Conservation (phyloP, 92 coral and sea anemone genomes). For the Heteractis magnifica region DNA sequence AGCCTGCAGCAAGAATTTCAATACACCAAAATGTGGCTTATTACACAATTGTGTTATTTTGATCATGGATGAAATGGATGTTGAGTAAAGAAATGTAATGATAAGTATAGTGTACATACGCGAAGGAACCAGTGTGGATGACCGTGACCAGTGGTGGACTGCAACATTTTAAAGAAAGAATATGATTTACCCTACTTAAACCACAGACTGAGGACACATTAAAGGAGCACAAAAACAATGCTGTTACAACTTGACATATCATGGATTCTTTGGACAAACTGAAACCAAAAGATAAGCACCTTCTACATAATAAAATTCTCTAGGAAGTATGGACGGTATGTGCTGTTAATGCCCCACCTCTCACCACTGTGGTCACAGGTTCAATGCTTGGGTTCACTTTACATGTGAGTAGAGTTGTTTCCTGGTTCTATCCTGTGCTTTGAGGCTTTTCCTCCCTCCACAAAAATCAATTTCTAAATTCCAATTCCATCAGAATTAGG, state of each 20-base stretch:
- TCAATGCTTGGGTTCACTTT: no score
- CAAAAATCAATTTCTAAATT: no score
- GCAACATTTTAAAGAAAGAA: conserved; percentile 27
- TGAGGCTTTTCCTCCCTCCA: no score
- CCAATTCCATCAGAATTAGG: no score
- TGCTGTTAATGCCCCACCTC: no score
- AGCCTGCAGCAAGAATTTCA: no score
- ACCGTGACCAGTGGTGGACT: conserved; percentile 27
- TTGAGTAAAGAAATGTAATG: not conserved
- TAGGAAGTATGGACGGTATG: not conserved
- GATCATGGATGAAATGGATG: no score
- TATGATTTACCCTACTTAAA: not conserved
- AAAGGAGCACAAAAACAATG: not conserved
- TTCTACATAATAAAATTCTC: not conserved
- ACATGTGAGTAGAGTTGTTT: no score
- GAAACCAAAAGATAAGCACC: not conserved
- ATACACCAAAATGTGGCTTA: no score
- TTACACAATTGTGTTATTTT: no score
- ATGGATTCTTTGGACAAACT: not conserved
- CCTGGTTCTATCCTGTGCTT: no score
- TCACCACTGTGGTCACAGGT: no score
- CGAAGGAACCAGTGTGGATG: conserved; percentile 19
- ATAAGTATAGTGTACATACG: conserved; percentile 21
- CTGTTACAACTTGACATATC: not conserved
- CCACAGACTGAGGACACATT: not conserved